Evolutionary conservation across 1,140 invertebrate species (phyloP).

Genomic region (Bicyclus anynana): DNA sequence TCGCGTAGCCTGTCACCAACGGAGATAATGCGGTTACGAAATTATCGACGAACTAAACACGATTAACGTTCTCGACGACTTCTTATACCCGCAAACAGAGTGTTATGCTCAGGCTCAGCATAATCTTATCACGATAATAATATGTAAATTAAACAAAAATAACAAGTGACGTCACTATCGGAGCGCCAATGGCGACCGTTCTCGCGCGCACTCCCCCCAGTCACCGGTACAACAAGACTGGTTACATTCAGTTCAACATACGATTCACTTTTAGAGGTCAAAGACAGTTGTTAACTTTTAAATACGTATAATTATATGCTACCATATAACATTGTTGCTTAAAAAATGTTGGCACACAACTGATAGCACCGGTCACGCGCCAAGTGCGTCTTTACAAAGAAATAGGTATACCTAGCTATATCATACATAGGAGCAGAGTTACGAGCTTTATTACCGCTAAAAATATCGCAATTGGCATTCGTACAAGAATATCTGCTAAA

Average conservation of each 20-base stretch:
- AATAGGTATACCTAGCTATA: background rate
- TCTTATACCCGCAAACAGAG: slow-evolving; percentile 40
- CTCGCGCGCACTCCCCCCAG: slow-evolving; percentile 52
- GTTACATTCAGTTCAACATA: background rate
- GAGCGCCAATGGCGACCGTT: slow-evolving; percentile 41
- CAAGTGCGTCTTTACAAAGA: slow-evolving; percentile 2
- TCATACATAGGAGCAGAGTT: background rate
- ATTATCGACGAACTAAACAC: slow-evolving; percentile 37
- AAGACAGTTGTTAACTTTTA: slow-evolving; percentile 29
- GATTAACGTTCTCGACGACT: slow-evolving; percentile 22
- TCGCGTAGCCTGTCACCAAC: slow-evolving; percentile 3
- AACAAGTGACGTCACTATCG: slow-evolving; percentile 49
- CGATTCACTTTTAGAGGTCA: slow-evolving; percentile 31
- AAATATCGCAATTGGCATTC: slow-evolving; percentile 21
- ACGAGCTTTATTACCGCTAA: slow-evolving; percentile 1
- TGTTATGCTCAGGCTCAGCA: slow-evolving; percentile 17
- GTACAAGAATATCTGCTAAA: slow-evolving; percentile 12
- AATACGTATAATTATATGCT: background rate
- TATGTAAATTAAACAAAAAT: slow-evolving; percentile 51
- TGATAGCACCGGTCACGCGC: slow-evolving; percentile 8
- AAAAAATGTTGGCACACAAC: slow-evolving; percentile 12
- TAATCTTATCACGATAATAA: slow-evolving; percentile 57
- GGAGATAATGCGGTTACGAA: slow-evolving; percentile 14
- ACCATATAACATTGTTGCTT: background rate
- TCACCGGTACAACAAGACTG: slow-evolving; percentile 39